phyloP scores from a whole-genome alignment of 2,888 invertebrate species.

The Glyphotaelius pellucidus region DNA sequence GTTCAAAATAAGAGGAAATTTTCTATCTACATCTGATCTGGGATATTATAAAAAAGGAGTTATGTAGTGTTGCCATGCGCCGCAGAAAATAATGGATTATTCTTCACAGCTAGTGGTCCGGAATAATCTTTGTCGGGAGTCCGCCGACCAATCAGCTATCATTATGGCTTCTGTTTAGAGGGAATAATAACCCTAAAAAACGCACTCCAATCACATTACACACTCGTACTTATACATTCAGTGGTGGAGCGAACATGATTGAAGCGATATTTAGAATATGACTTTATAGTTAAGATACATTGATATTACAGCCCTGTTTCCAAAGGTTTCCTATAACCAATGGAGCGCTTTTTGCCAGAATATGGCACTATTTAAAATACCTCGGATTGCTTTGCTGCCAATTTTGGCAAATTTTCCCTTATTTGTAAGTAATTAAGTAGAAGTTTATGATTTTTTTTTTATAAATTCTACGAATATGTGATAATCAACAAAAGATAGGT shows the following conservation, averaged over 20 bases:
- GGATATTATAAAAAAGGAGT: conserved; percentile 10
- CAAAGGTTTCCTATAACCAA: neutral
- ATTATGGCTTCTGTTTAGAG: conserved; percentile 62
- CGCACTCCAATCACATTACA: conserved; percentile 34
- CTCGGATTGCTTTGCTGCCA: too few relatives aligned
- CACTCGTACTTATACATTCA: too few relatives aligned
- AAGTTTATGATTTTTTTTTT: too few relatives aligned
- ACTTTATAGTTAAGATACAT: neutral
- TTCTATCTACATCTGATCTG: too few relatives aligned
- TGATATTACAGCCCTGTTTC: neutral
- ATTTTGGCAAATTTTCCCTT: too few relatives aligned
- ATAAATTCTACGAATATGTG: too few relatives aligned
- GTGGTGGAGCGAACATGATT: neutral
- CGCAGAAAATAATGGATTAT: conserved; percentile 59
- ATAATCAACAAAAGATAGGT: too few relatives aligned
- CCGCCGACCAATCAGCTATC: conserved; percentile 62
- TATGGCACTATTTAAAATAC: too few relatives aligned
- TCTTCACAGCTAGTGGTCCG: conserved; percentile 52
- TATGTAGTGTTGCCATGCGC: conserved; percentile 20
- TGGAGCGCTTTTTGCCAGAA: too few relatives aligned
- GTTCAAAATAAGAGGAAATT: too few relatives aligned
- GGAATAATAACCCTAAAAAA: conserved; percentile 42
- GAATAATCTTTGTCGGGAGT: conserved; percentile 51
- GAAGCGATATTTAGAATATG: neutral
- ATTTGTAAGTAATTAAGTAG: too few relatives aligned